Evolutionary conservation across 2,113 vertebrate species (phyloP).

Genomic region (Kobus ellipsiprymnus): DNA sequence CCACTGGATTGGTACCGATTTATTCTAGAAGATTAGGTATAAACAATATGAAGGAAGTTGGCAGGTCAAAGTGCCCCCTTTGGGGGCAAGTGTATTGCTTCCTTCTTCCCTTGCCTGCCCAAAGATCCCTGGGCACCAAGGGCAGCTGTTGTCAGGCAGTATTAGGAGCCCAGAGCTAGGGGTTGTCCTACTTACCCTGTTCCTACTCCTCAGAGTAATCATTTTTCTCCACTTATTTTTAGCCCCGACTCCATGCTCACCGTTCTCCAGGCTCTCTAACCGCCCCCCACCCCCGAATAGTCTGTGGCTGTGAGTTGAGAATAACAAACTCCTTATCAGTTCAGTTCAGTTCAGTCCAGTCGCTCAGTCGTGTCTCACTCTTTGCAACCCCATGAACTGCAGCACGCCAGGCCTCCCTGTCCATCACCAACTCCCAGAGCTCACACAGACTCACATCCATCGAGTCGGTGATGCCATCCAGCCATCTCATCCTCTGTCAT

Average conservation of each 20-base stretch:
- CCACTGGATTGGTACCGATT: not conserved
- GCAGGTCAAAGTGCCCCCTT: not conserved
- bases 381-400: too few relatives aligned
- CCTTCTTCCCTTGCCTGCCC: not conserved
- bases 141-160: not conserved
- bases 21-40: not conserved
- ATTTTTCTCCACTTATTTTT: not conserved
- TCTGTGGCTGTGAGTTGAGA: not conserved
- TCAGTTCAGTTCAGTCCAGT: too few relatives aligned
- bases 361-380: too few relatives aligned
- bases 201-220: not conserved
- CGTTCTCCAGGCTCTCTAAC: not conserved
- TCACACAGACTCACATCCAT: too few relatives aligned
- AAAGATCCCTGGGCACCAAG: not conserved
- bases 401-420: too few relatives aligned
- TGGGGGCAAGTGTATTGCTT: not conserved
- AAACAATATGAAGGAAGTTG: not conserved
- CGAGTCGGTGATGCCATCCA: too few relatives aligned
- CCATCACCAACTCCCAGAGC: too few relatives aligned
- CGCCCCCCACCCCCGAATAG: accelerated
- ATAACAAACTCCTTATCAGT: not conserved
- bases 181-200: not conserved
- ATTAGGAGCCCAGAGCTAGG: not conserved
- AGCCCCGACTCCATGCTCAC: too few relatives aligned
- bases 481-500: too few relatives aligned